A percentile compares a stretch with the other conserved stretches of the same genome.
phyloP scores from a whole-genome alignment of 2,888 invertebrate species.

The Dolichomitus sp. region DNA sequence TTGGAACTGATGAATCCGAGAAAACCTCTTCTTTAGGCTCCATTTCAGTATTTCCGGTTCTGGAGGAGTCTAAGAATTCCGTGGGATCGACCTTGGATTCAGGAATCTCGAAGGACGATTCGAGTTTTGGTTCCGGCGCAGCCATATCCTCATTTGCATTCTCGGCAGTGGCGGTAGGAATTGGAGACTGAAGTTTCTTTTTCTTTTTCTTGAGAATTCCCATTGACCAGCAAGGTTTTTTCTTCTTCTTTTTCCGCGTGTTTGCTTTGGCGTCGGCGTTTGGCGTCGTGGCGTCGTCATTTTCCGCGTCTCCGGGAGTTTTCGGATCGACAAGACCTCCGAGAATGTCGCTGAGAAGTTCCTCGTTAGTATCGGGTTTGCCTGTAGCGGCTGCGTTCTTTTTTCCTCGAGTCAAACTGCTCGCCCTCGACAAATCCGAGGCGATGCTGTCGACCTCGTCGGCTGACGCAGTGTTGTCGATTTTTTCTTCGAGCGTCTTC shows the following conservation, averaged over 20 bases:
- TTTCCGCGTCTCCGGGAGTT: conserved; percentile 70
- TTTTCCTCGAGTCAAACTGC: conserved; percentile 70
- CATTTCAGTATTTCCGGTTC: not conserved
- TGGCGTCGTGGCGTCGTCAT: conserved; percentile 60
- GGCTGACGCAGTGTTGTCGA: conserved; percentile 68
- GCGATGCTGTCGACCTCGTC: conserved; percentile 78
- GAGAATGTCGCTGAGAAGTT: conserved; percentile 74
- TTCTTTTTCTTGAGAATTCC: conserved; percentile 77
- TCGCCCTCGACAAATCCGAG: conserved; percentile 79
- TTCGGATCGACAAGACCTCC: conserved; percentile 69
- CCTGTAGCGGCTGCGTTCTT: conserved; percentile 35
- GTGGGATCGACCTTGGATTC: conserved; percentile 5
- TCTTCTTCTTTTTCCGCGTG: conserved; percentile 75
- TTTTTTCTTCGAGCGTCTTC: conserved; percentile 58
- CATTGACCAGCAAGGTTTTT: conserved; percentile 62
- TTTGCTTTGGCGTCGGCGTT: conserved; percentile 75
- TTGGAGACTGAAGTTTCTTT: conserved; percentile 60
- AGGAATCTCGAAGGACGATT: conserved; percentile 21
- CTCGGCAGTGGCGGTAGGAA: conserved; percentile 25
- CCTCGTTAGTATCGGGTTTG: conserved; percentile 71
- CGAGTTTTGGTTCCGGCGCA: not conserved
- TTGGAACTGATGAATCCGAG: conserved; percentile 43
- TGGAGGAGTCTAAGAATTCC: not conserved
- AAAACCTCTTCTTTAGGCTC: conserved; percentile 56
- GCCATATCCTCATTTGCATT: not conserved